Percentiles rank a stretch among this genome's conserved stretches.
Conservation (phyloP, 2,797 vertebrate species). For the Trematomus bernacchii region DNA sequence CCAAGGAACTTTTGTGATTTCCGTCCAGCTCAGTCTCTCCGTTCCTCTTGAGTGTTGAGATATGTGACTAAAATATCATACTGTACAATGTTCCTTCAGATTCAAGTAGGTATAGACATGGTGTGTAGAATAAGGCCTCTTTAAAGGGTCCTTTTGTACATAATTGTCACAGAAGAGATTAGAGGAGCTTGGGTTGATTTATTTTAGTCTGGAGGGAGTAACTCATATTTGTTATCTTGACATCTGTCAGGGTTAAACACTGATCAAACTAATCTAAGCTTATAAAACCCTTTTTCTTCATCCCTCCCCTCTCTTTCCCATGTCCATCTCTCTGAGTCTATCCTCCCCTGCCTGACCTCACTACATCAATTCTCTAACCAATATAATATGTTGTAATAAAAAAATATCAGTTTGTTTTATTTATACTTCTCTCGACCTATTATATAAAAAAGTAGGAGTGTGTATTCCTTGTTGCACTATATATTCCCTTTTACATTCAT, state of each 20-base stretch:
- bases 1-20: constrained; percentile 50
- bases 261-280: background rate
- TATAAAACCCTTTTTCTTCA: background rate
- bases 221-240: background rate
- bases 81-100: background rate
- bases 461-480: background rate
- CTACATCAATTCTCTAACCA: background rate
- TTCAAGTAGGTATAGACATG: background rate
- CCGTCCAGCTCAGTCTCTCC: constrained; percentile 23
- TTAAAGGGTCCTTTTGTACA: no score
- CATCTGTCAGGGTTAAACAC: background rate
- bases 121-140: no score
- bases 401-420: background rate
- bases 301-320: background rate
- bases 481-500: background rate
- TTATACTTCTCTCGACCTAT: background rate
- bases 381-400: background rate
- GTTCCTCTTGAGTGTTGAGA: constrained; percentile 4
- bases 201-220: no score
- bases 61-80: background rate
- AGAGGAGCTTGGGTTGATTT: no score
- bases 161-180: no score
- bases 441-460: background rate
- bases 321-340: background rate
- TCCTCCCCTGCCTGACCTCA: background rate